phyloP scores from a whole-genome alignment of 2,888 invertebrate genomes.

The Yponomeuta sedellus region DNA sequence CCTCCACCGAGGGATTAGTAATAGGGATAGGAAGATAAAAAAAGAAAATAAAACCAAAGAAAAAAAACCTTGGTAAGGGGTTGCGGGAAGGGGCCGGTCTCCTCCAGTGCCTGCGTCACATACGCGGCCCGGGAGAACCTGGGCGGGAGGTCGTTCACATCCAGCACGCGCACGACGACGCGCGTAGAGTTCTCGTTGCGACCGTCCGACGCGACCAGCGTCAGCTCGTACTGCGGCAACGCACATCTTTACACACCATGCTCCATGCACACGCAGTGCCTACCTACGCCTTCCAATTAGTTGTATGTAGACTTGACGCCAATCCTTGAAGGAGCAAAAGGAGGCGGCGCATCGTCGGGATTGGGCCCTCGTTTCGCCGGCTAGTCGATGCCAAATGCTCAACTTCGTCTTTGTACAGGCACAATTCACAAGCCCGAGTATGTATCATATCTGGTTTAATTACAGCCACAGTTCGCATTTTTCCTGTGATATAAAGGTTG shows the following conservation, averaged over 20 bases:
- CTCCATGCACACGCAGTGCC: slow-evolving; percentile 50
- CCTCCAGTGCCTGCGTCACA: slow-evolving; percentile 84
- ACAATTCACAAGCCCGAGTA: background rate
- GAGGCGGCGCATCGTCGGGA: no score
- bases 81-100: slow-evolving; percentile 83
- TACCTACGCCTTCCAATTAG: no score
- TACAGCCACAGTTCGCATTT: slow-evolving; percentile 32
- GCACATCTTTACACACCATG: slow-evolving; percentile 62
- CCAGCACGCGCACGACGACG: slow-evolving; percentile 87
- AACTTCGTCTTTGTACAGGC: no score
- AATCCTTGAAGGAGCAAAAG: no score
- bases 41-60: slow-evolving; percentile 30
- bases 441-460: slow-evolving; percentile 12
- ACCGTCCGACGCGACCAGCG: slow-evolving; percentile 92
- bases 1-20: no score
- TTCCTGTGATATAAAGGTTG: slow-evolving; percentile 43
- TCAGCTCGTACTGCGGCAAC: slow-evolving; percentile 86
- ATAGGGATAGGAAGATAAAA: background rate
- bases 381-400: no score
- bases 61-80: slow-evolving; percentile 82
- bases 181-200: slow-evolving; percentile 92
- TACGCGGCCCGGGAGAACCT: slow-evolving; percentile 84
- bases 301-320: no score
- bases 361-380: no score
- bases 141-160: slow-evolving; percentile 94